A percentile compares a stretch with the other conserved stretches of the same genome.
Conservation (phyloP, 2,113 vertebrate species). For the Sitta europaea region DNA sequence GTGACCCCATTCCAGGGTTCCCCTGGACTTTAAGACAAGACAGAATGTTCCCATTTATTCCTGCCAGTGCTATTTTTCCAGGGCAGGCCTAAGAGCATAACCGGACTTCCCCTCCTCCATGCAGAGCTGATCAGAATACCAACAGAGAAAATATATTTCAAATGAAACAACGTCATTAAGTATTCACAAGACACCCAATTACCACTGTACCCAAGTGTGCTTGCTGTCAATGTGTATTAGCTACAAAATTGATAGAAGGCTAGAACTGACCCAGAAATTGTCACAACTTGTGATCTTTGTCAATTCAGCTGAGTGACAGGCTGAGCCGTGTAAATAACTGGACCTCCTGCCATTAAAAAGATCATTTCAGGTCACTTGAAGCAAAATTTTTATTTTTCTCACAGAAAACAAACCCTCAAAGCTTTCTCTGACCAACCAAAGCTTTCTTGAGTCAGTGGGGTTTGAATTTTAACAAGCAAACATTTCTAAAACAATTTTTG, state of each 20-base stretch:
- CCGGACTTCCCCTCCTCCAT: not conserved
- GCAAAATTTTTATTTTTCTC: not conserved
- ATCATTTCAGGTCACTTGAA: not conserved
- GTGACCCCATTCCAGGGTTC: not conserved
- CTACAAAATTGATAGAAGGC: not conserved
- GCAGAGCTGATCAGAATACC: not conserved
- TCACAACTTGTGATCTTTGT: not conserved
- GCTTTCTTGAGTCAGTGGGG: not conserved
- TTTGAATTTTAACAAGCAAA: not conserved
- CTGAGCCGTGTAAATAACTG: not conserved
- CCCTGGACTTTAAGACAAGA: not conserved
- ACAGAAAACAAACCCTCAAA: fast-evolving
- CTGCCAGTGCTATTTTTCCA: not conserved
- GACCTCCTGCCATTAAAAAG: not conserved
- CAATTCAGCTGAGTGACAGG: not conserved
- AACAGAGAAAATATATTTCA: not conserved
- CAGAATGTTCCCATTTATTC: not conserved
- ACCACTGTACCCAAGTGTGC: not conserved
- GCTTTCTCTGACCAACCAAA: not conserved
- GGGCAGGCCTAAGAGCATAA: not conserved
- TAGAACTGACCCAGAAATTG: not conserved
- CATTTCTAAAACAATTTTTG: not conserved
- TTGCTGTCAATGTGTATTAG: not conserved
- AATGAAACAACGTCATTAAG: not conserved
- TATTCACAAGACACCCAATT: not conserved